These are phyloP conservation scores for Parotocinclus haroldoi DNA, from an alignment of 2,797 vertebrate genomes.

Conservation along the genomic window DNA sequence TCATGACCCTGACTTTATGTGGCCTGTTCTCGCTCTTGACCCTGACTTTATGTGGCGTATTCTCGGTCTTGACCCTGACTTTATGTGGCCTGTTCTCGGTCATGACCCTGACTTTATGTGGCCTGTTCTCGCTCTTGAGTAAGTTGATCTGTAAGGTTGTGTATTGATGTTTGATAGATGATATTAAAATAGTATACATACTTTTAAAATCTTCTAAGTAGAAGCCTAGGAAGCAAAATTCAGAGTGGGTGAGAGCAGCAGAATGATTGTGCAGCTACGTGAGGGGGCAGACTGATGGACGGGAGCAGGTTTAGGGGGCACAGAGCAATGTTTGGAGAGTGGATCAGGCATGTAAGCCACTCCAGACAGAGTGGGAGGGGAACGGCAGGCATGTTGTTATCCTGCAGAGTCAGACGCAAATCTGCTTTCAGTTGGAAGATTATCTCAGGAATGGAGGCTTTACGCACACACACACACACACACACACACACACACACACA, in stretches of 20 bases:
- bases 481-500: constrained; percentile 15
- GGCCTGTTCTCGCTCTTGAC: too few relatives aligned
- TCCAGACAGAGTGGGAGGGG: constrained; percentile 60
- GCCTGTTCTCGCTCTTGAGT: too few relatives aligned
- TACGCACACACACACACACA: constrained; percentile 12
- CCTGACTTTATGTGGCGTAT: too few relatives aligned
- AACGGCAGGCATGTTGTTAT: constrained; percentile 27
- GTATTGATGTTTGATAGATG: too few relatives aligned
- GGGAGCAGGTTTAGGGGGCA: constrained; percentile 12
- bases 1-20: too few relatives aligned
- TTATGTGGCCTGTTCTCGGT: too few relatives aligned
- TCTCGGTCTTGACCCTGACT: too few relatives aligned
- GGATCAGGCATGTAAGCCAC: constrained; percentile 66
- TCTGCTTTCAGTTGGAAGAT: constrained; percentile 44
- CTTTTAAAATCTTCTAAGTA: too few relatives aligned
- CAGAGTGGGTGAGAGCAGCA: not conserved
- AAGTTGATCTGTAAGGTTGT: too few relatives aligned
- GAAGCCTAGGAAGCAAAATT: too few relatives aligned
- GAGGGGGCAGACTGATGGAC: constrained; percentile 21
- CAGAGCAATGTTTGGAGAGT: constrained; percentile 45
- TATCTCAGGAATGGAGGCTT: constrained; percentile 25
- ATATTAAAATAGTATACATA: too few relatives aligned
- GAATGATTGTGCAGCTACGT: not conserved
- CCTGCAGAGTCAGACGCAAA: constrained; percentile 17
- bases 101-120: too few relatives aligned